Evolutionary conservation across 2,797 vertebrate genomes (phyloP).

Genomic region (Podargus strigoides): DNA sequence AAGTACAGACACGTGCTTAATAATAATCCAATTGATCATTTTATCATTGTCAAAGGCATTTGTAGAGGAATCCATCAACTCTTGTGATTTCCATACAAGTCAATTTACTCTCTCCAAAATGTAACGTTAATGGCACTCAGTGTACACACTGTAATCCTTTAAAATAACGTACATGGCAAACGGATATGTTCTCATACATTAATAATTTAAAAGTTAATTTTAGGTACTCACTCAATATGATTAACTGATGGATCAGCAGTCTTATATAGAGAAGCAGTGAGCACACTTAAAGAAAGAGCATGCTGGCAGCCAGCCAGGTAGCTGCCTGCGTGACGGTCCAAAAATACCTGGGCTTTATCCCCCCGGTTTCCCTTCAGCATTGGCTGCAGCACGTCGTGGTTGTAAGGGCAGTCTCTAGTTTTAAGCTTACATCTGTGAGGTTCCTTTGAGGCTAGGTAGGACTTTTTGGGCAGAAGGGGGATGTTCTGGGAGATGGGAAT

Average conservation of each 20-base stretch:
- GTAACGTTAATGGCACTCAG: constrained; percentile 11
- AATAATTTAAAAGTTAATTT: constrained; percentile 50
- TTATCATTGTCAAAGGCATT: not conserved
- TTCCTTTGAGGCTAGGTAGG: not conserved
- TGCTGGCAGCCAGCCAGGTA: constrained; percentile 5
- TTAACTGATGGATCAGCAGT: constrained; percentile 63
- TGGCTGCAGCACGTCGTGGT: fast-evolving
- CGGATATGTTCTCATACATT: constrained; percentile 29
- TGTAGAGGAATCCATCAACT: not conserved
- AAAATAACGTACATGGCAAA: constrained; percentile 7
- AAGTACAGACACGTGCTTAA: not conserved
- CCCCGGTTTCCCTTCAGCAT: not conserved
- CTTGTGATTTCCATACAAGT: constrained; percentile 13
- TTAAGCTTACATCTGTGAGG: not conserved
- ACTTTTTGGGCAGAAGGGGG: not conserved
- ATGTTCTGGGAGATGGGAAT: not conserved
- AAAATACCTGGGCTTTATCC: constrained; percentile 8
- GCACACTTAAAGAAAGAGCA: constrained; percentile 20
- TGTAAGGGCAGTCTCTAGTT: not conserved
- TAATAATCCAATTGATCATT: not conserved
- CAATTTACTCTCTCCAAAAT: constrained; percentile 40
- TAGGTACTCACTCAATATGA: constrained; percentile 32
- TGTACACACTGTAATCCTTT: constrained; percentile 49
- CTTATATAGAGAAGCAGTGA: constrained; percentile 14
- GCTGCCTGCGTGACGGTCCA: not conserved